Conservation (phyloP, 2,113 vertebrate genomes). For the Hydrolagus affinis region DNA sequence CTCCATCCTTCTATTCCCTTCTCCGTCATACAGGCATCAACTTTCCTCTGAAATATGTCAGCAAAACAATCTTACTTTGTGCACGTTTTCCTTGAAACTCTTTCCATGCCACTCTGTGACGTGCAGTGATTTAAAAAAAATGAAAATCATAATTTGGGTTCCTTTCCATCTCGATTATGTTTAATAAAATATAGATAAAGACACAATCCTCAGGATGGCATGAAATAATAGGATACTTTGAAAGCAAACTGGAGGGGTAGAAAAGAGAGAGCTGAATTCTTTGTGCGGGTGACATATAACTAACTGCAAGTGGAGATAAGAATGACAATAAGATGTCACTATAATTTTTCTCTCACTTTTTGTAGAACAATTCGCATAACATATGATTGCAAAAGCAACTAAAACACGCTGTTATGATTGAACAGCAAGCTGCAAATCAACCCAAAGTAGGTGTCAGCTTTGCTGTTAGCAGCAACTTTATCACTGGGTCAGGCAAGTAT, state of each 20-base stretch:
- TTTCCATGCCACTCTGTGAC: not conserved
- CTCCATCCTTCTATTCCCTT: too few species aligned
- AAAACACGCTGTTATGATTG: not conserved
- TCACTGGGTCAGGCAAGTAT: too few species aligned
- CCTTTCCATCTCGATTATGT: not conserved
- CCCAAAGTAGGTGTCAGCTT: too few species aligned
- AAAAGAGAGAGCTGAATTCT: not conserved
- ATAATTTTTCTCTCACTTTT: not conserved
- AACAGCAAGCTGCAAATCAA: not conserved
- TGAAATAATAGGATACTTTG: not conserved
- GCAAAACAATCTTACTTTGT: not conserved
- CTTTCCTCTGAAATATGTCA: too few species aligned
- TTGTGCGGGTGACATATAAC: not conserved
- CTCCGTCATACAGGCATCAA: too few species aligned
- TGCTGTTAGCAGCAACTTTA: too few species aligned
- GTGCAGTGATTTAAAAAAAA: not conserved
- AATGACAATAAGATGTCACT: not conserved
- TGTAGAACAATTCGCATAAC: not conserved
- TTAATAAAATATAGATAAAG: conserved; percentile 1
- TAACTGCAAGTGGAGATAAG: not conserved
- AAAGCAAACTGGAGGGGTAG: not conserved
- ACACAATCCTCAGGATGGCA: not conserved
- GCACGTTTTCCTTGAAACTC: not conserved
- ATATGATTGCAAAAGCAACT: not conserved
- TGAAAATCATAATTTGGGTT: not conserved